Conservation (phyloP, 2,888 invertebrate species). For the Apodemia arnacis region DNA sequence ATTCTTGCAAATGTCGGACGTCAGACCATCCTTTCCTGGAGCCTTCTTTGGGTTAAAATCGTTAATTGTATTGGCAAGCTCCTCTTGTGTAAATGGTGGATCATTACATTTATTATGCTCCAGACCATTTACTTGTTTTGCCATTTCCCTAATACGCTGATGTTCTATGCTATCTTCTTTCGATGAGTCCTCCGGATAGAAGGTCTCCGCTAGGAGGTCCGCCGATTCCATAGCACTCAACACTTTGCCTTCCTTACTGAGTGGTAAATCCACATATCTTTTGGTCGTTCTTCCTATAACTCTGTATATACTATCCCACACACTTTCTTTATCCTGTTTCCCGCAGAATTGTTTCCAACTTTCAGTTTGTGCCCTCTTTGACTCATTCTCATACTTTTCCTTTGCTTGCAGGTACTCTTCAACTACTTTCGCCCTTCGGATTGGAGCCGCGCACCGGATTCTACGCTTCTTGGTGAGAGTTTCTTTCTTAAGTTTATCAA, state of each 20-base stretch:
- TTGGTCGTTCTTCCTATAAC: conserved; percentile 25
- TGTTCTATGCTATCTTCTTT: neutral
- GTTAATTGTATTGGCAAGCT: neutral
- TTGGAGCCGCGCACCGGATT: conserved; percentile 59
- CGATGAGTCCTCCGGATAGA: neutral
- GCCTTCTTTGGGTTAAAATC: neutral
- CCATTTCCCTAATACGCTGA: neutral
- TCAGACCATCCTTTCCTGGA: neutral
- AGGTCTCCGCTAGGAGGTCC: neutral
- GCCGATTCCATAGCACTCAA: neutral
- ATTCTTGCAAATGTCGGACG: neutral
- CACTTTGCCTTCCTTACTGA: neutral
- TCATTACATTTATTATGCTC: neutral
- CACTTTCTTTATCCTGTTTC: conserved; percentile 63
- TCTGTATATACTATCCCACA: conserved; percentile 75
- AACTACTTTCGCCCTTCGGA: conserved; percentile 54
- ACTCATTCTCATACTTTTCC: conserved; percentile 42
- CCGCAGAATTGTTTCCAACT: conserved; percentile 78
- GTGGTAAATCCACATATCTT: conserved; percentile 10
- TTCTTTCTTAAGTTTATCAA: conserved; percentile 45
- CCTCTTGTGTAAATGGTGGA: neutral
- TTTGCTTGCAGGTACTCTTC: conserved; percentile 58
- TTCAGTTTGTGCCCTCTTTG: conserved; percentile 37
- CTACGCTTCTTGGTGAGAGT: conserved; percentile 55
- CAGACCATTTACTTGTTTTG: neutral